Evolutionary conservation across 2,888 invertebrate genomes (phyloP), one percentile per base, ranked within the genome.

Genomic region (Malthinus seriepunctatus): DNA sequence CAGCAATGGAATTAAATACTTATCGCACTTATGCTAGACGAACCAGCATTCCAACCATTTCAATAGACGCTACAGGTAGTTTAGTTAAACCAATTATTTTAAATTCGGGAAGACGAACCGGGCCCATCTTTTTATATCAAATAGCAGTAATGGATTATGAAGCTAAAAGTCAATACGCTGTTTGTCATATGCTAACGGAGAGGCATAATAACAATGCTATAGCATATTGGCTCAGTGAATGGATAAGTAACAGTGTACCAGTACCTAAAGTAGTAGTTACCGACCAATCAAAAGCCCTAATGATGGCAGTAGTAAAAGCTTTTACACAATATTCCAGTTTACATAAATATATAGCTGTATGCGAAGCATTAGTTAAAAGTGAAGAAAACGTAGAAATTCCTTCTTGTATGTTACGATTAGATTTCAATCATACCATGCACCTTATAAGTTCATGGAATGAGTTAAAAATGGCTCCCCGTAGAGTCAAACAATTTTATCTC

Each of bases 261-360:
- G 7, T 11, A 8, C 47, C 47, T 10, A 47, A 47, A 47, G 9
- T 47, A 4, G 12, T 47, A 8, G 47, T 47, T 0, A 10, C n/a
- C 7, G 47, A 47, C n/a, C 47, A 47, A 7, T 47, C 47, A 1
- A 8, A n/a, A 7, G 31, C 47, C 2, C 10, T 47, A 9, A 47
- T 47, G 11, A 47, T 47, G 47, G 47, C 32, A 6, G 47, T 32
- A 1, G 9, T 32, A 8, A 44, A 47, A 7, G 7, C 47, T 10
- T 47, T 47, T 33, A 47, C 47, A 2, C 47, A 47, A 32, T 47
- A 47, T 7, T 10, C 32, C 2, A 47, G n/a, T 1, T 33, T 47
- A 33, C 23, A 31, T 5, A 47, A 47, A 11, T 47, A 47, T 10
- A 10, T 47, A 8, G n/a, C 3, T 2, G 47, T 33, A 5, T 47